A percentile compares a stretch with the other conserved stretches of the same genome.
Conservation (phyloP, 2,888 invertebrate genomes). For the Opisthograptis luteolata region DNA sequence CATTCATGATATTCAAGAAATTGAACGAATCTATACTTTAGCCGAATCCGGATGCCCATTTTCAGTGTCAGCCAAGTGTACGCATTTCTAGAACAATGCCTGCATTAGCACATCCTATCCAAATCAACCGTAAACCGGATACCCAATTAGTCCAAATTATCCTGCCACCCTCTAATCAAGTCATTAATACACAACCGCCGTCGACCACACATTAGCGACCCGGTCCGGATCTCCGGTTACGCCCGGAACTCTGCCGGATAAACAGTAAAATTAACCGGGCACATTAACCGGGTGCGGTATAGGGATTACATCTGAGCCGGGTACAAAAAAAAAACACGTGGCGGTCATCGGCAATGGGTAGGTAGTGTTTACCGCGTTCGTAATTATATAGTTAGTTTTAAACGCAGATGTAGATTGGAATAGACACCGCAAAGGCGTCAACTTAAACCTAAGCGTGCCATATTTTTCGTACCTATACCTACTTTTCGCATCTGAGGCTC, state of each 20-base stretch:
- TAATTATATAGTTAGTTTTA: background rate
- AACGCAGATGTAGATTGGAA: too few species aligned
- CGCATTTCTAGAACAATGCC: slow-evolving; percentile 10
- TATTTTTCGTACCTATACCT: too few species aligned
- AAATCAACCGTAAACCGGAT: slow-evolving; percentile 31
- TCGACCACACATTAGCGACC: slow-evolving; percentile 36
- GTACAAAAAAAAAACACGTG: slow-evolving; percentile 7
- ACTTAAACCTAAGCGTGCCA: too few species aligned
- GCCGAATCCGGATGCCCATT: background rate
- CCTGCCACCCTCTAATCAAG: slow-evolving; percentile 39
- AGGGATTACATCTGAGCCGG: slow-evolving; percentile 15
- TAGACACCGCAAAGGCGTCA: too few species aligned
- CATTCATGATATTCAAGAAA: too few species aligned
- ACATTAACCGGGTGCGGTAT: slow-evolving; percentile 24
- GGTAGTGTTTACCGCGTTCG: background rate
- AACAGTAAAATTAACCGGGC: slow-evolving; percentile 35
- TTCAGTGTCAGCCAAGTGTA: background rate
- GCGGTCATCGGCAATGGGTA: background rate
- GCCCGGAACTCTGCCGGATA: slow-evolving; percentile 29
- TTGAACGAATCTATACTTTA: too few species aligned
- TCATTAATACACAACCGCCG: slow-evolving; percentile 40
- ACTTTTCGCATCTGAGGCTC: too few species aligned
- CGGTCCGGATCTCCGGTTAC: slow-evolving; percentile 30
- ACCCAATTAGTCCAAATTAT: slow-evolving; percentile 41
- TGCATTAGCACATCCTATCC: slow-evolving; percentile 14